phyloP scores from a whole-genome alignment of 2,797 vertebrate species.

The Sylvilagus floridanus region DNA sequence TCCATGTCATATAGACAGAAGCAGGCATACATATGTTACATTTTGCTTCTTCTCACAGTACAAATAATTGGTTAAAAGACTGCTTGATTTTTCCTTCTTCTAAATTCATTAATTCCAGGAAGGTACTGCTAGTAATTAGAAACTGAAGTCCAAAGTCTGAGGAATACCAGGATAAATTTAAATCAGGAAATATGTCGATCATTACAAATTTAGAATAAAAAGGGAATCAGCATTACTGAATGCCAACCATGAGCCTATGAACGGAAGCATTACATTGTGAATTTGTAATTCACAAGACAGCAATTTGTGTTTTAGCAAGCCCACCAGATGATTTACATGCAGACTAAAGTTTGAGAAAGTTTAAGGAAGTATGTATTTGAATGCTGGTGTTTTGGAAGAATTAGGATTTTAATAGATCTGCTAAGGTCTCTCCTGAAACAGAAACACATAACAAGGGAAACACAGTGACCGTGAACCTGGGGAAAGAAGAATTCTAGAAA shows the following conservation, averaged over 20 bases:
- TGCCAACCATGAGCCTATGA: not conserved
- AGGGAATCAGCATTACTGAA: not conserved
- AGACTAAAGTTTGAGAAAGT: not conserved
- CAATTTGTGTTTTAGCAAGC: not conserved
- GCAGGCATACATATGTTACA: not conserved
- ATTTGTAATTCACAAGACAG: conserved; percentile 11
- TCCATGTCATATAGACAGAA: accelerated
- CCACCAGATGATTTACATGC: not conserved
- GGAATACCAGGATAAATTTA: not conserved
- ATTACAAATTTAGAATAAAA: not conserved
- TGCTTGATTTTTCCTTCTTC: not conserved
- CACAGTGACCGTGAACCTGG: not conserved
- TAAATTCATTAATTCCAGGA: conserved; percentile 10
- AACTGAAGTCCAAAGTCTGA: not conserved
- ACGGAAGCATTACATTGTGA: not conserved
- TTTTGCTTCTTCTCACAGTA: not conserved
- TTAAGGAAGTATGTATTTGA: conserved; percentile 36
- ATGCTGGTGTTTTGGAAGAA: not conserved
- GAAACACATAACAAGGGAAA: not conserved
- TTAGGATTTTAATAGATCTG: not conserved
- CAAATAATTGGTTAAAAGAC: not conserved
- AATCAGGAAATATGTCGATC: not conserved
- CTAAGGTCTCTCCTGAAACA: not conserved
- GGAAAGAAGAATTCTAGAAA: accelerated
- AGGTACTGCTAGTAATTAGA: not conserved